Conservation (phyloP, 2,113 vertebrate species). For the Rhinoptilus africanus region DNA sequence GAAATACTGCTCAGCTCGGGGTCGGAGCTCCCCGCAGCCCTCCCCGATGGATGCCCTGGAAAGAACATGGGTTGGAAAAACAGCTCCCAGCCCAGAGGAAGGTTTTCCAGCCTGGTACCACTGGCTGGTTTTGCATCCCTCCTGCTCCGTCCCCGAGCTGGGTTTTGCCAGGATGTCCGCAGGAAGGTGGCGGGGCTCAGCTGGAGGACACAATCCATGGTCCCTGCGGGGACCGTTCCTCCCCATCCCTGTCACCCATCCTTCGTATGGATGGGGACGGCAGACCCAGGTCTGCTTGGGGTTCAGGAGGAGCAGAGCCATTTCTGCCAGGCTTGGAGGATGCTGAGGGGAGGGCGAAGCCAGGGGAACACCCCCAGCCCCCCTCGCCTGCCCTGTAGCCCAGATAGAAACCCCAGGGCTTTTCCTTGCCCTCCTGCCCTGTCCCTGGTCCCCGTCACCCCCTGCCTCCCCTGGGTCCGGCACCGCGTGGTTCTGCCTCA, state of each 20-base stretch:
- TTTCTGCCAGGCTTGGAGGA: background rate
- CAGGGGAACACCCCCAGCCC: background rate
- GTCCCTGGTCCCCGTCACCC: background rate
- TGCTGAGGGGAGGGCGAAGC: background rate
- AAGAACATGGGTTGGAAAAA: background rate
- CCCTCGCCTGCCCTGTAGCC: background rate
- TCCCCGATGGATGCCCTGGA: background rate
- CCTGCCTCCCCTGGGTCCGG: fast-evolving
- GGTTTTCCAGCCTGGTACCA: background rate
- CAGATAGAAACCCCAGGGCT: background rate
- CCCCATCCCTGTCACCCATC: background rate
- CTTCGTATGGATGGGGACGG: background rate
- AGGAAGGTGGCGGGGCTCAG: background rate
- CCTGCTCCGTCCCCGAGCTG: fast-evolving
- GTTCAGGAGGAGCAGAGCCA: background rate
- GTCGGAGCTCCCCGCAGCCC: background rate
- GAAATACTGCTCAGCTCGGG: background rate
- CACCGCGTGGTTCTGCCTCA: background rate
- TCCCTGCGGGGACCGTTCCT: background rate
- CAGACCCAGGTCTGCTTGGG: background rate
- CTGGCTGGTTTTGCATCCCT: background rate
- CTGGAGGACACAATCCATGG: background rate
- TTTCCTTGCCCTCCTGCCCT: background rate
- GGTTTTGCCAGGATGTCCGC: background rate
- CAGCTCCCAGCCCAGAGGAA: background rate